These are phyloP conservation scores for Etheostoma cragini DNA, from an alignment of 2,113 vertebrate genomes.

Conservation along the genomic window DNA sequence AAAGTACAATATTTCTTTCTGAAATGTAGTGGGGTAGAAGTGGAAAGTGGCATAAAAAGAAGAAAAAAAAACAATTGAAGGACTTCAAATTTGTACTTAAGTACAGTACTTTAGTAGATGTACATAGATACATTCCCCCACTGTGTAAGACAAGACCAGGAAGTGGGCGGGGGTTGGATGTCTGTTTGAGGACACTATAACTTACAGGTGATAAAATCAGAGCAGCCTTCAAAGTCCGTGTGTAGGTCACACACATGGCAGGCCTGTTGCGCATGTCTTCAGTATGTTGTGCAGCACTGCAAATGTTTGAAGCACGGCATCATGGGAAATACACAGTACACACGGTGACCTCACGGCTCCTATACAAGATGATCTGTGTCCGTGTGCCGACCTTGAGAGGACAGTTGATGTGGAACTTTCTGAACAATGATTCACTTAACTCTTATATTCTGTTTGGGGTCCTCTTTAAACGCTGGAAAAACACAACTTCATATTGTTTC, in stretches of 20 bases:
- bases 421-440: not conserved
- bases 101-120: too few relatives aligned
- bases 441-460: not conserved
- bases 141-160: not conserved
- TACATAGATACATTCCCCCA: too few relatives aligned
- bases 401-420: not conserved
- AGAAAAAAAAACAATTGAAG: too few relatives aligned
- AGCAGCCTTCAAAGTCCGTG: slow-evolving; percentile 53
- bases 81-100: too few relatives aligned
- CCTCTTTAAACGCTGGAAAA: not conserved
- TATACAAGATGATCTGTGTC: not conserved
- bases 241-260: slow-evolving; percentile 44
- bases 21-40: too few relatives aligned
- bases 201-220: slow-evolving; percentile 12
- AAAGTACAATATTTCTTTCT: too few relatives aligned
- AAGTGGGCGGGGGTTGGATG: too few relatives aligned
- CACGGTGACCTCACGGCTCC: not conserved
- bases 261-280: slow-evolving; percentile 1
- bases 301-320: not conserved
- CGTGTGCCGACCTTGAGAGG: not conserved
- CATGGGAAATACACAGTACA: not conserved
- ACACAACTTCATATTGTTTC: not conserved
- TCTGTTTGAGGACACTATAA: too few relatives aligned
- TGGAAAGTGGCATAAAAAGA: too few relatives aligned
- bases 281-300: not conserved